Evolutionary conservation across 1,140 invertebrate species (phyloP).

Genomic region (Augochlora pura): DNA sequence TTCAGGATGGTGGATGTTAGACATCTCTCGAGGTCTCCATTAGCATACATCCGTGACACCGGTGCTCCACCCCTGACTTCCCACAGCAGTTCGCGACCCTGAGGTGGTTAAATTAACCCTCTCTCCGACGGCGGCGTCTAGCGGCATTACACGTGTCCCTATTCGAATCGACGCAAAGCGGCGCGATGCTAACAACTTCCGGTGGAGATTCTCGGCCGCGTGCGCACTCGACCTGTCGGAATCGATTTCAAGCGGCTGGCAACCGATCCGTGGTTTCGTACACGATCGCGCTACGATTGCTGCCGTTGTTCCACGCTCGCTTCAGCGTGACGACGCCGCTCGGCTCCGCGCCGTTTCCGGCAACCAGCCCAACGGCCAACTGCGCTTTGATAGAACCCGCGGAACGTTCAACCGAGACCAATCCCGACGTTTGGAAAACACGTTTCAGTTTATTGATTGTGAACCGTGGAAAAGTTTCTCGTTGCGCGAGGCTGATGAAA

Average conservation of each 20-base stretch:
- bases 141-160: slow-evolving; percentile 43
- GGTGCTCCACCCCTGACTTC: slow-evolving; percentile 67
- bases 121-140: slow-evolving; percentile 43
- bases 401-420: not conserved
- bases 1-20: slow-evolving; percentile 66
- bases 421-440: not conserved
- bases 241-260: slow-evolving; percentile 37
- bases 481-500: not conserved
- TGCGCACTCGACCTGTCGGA: not conserved
- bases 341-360: not conserved
- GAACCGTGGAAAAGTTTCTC: not conserved
- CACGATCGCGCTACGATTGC: not conserved
- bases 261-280: slow-evolving; percentile 22
- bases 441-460: not conserved
- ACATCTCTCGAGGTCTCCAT: slow-evolving; percentile 72
- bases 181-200: not conserved
- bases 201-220: slow-evolving; percentile 14
- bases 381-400: not conserved
- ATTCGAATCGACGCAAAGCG: not conserved
- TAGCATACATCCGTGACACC: slow-evolving; percentile 73
- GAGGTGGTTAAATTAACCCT: slow-evolving; percentile 66
- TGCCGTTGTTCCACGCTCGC: not conserved
- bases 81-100: slow-evolving; percentile 51
- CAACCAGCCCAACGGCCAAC: too few relatives aligned
- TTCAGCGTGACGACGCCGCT: not conserved